phyloP scores from a whole-genome alignment of 2,113 vertebrate genomes.

The Onychostoma macrolepis region DNA sequence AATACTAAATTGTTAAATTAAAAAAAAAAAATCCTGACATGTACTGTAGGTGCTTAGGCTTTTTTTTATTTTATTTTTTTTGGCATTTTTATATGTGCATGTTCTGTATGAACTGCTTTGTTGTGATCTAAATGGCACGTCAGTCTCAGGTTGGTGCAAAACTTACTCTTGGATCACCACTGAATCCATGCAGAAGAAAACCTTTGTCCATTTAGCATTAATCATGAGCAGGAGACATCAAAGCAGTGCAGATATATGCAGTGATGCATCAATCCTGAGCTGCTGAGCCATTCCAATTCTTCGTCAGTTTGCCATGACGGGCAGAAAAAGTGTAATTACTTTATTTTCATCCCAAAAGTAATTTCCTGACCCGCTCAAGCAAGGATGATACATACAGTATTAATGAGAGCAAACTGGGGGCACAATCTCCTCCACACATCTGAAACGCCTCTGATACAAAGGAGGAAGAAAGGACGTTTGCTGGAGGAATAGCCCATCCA shows the following conservation, averaged over 20 bases:
- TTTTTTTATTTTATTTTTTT: no score
- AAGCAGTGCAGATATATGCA: not conserved
- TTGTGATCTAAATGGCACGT: not conserved
- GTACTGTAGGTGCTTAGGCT: no score
- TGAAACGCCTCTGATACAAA: not conserved
- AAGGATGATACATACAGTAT: constrained; percentile 40
- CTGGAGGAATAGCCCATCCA: not conserved
- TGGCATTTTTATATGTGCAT: not conserved
- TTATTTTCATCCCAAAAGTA: constrained; percentile 44
- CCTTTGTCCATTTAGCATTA: constrained; percentile 1
- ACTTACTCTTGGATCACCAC: not conserved
- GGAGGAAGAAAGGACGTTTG: not conserved
- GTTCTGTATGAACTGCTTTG: not conserved
- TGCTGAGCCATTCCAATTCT: constrained; percentile 14
- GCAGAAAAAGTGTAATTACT: constrained; percentile 46
- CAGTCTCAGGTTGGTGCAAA: not conserved
- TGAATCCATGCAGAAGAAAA: not conserved
- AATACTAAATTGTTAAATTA: not conserved
- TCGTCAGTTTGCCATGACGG: not conserved
- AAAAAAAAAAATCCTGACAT: no score
- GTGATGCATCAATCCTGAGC: not conserved
- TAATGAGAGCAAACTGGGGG: constrained; percentile 24
- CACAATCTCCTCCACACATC: constrained; percentile 20
- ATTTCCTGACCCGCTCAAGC: constrained; percentile 45
- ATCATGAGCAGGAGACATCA: not conserved